These are phyloP conservation scores for Poliocrania exsul DNA, from an alignment of 2,797 vertebrate species.

Conservation along the genomic window DNA sequence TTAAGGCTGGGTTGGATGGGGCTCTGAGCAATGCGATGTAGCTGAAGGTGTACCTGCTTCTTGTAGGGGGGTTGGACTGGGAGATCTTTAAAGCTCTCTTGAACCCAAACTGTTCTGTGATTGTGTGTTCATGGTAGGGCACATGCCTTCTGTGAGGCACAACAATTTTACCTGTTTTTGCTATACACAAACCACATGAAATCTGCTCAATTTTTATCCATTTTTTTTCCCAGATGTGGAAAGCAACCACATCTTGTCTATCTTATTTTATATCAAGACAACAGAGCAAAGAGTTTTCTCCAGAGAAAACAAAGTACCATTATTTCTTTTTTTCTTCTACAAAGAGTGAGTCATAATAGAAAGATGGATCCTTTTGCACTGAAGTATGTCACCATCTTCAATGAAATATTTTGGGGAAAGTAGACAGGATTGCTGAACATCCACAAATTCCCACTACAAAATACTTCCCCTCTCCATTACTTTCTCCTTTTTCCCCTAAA, in stretches of 20 bases:
- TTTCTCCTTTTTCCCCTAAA: not conserved
- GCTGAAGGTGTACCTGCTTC: not conserved
- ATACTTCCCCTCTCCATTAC: accelerated
- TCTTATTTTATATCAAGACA: not conserved
- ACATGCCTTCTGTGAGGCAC: not conserved
- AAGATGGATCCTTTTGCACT: not conserved
- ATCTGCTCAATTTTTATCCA: not conserved
- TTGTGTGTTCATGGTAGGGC: not conserved
- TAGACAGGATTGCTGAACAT: not conserved
- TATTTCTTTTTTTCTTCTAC: not conserved
- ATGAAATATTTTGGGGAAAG: not conserved
- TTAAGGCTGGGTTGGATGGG: accelerated
- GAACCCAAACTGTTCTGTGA: not conserved
- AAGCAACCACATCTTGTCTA: not conserved
- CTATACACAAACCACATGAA: no score
- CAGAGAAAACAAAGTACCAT: not conserved
- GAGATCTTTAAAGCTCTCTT: not conserved
- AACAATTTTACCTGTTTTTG: not conserved
- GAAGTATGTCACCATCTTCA: not conserved
- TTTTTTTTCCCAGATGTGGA: not conserved
- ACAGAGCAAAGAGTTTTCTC: not conserved
- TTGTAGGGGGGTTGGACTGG: not conserved
- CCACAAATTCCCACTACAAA: not conserved
- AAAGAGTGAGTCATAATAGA: not conserved
- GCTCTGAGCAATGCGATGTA: not conserved